Base-by-base conservation (phyloP, 2,797 vertebrate species). In the Arctocebus calabarensis region DNA sequence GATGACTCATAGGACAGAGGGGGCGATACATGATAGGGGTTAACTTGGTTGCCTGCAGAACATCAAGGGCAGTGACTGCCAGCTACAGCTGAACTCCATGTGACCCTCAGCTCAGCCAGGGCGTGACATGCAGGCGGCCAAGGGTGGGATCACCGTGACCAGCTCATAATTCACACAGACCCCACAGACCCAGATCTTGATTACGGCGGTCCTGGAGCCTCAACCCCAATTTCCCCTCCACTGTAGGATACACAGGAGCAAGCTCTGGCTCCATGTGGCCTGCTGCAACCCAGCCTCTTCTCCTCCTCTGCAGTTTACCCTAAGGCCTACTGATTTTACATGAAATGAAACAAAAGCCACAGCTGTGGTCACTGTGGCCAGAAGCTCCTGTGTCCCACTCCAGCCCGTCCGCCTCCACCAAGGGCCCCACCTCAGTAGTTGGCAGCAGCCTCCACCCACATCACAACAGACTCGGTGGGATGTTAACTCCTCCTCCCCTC, bases 301-400 rank as follows among this genome's bases (percentile, higher is more conserved):
- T 48, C 66, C 37, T 75, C 84, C 64, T 57, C 66, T 78, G 23
- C 78, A 57, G 17, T 92, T 95, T 96, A 94, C 89, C 82, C 94
- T 79, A 94, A 95, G 94, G 68, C 23, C 82, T 55, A 94, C 91
- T 90, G 81, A 52, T 48, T 91, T 97, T 75, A 92, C 64, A 11
- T 85, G 84, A 96, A 97, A 95, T 90, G 77, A 96, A 89, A 94
- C 90, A 93, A 73, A 95, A 82, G 66, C 61, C 17, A 83, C 66
- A 45, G 12, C 82, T 90, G 84, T 81, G 57, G 86, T 95, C 89
- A 55, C 29, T 20, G 14, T 59, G 66, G 89, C 81, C 84, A 93
- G 89, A 91, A 94, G 77, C 37, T 85, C 62, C 62, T 29, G 5
- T 0, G 11, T 20, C 32, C 84, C 17, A 11, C 40, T 59, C 25